Evolutionary conservation across 2,113 vertebrate genomes (phyloP), one percentile per base, ranked within the genome.

Genomic region (Xenopus borealis): DNA sequence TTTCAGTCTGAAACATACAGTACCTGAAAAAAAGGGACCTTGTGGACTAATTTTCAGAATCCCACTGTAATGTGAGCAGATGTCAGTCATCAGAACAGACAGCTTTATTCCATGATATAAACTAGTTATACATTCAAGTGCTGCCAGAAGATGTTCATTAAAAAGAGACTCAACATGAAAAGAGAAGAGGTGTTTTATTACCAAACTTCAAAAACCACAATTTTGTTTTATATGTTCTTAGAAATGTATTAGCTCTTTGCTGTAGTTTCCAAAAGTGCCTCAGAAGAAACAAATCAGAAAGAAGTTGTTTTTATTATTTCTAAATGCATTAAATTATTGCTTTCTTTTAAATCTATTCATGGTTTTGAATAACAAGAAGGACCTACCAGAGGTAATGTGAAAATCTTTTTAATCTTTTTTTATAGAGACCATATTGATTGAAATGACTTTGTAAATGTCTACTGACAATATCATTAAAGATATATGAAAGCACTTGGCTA

Each of bases 41-140:
- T 95, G 94, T 89, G 95, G 97, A 97, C 96, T 99, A 95, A 99
- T 99, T 99, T 99, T 95, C 95, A 94, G 96, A 98, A 98, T 95
- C 96, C 98, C 94, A 95, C 96, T 96, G 95, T 98, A 98, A 99
- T 97, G 94, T 96, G 93, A 92, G 95, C 95, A 95, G 87, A 90
- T 98, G 97, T 98, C 97, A 99, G 98, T 99, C 97, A 99, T 94
- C 93, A 93, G 95, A 98, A 99, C 94, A 98, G 96, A 98, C 96
- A 98, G 96, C 95, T 98, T 98, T 94, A 97, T 98, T 96, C 95
- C 95, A 95, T 96, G 95, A 96, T 98, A 96, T 98, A 94, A 94
- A 96, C 95, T 92, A 94, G 94, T 95, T 94, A 93, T 91, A 94
- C 91, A 94, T 95, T 93, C 92, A 92, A 93, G 95, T 92, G 89